A percentile compares a stretch with the other conserved stretches of the same genome.
These are phyloP conservation scores for Acronicta psi DNA, from an alignment of 2,888 invertebrate species.

Conservation along the genomic window DNA sequence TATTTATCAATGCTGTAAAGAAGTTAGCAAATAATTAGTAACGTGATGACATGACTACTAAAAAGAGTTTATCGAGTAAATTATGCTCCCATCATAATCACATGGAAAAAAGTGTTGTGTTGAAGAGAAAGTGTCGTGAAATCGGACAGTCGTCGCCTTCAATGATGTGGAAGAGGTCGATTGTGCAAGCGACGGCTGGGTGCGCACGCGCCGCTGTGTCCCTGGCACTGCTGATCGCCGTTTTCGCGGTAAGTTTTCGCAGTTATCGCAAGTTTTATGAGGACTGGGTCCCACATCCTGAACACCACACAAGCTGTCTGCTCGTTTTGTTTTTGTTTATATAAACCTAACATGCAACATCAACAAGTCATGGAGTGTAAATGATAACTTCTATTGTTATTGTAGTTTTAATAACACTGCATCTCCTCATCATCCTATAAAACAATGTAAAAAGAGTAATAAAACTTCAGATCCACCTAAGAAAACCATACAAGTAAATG, in stretches of 20 bases:
- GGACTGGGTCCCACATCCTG: neutral
- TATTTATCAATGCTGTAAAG: slow-evolving; percentile 36
- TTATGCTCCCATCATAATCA: slow-evolving; percentile 66
- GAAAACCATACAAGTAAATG: neutral
- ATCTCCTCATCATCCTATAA: neutral
- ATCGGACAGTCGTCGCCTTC: slow-evolving; percentile 85
- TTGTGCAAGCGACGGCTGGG: slow-evolving; percentile 82
- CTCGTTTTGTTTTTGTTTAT: slow-evolving; percentile 50
- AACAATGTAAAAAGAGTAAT: neutral
- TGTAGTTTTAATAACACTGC: neutral
- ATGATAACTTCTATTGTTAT: neutral
- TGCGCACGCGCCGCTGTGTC: slow-evolving; percentile 65
- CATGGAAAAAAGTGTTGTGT: slow-evolving; percentile 65
- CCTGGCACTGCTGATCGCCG: slow-evolving; percentile 68
- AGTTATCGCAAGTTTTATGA: neutral
- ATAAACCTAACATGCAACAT: slow-evolving; percentile 20
- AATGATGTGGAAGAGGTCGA: slow-evolving; percentile 88
- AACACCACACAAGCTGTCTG: neutral
- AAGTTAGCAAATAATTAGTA: slow-evolving; percentile 26
- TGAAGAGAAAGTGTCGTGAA: slow-evolving; percentile 87
- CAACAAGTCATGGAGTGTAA: slow-evolving; percentile 10
- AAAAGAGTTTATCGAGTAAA: slow-evolving; percentile 56
- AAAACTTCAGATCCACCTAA: neutral
- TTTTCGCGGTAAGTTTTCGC: slow-evolving; percentile 71
- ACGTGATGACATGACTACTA: slow-evolving; percentile 70